A percentile compares a stretch with the other conserved stretches of the same genome.
phyloP scores from a whole-genome alignment of 2,888 invertebrate species.

The Chrysomela aeneicollis region DNA sequence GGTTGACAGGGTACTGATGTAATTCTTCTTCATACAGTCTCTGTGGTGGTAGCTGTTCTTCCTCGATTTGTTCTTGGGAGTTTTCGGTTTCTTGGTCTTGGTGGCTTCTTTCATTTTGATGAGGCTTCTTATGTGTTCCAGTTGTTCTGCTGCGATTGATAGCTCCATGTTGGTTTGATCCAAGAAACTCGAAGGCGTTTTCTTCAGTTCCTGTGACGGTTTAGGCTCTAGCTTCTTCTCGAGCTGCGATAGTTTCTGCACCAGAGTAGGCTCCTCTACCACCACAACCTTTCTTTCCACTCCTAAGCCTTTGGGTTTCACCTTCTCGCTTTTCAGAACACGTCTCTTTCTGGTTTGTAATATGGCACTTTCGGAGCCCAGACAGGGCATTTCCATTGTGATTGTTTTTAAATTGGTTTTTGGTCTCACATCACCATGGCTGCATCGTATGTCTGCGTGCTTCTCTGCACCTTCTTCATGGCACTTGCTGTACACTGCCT shows the following conservation, averaged over 20 bases:
- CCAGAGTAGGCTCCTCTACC: conserved; percentile 3
- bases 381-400: conserved; percentile 32
- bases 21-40: conserved; percentile 38
- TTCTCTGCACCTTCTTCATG: background rate
- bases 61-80: conserved; percentile 23
- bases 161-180: conserved; percentile 31
- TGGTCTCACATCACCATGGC: conserved; percentile 11
- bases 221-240: conserved; percentile 16
- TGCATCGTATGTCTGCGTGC: background rate
- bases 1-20: conserved; percentile 45
- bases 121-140: conserved; percentile 23
- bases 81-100: conserved; percentile 10
- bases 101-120: conserved; percentile 19
- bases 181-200: conserved; percentile 22
- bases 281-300: background rate
- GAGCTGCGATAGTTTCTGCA: conserved; percentile 18
- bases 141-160: conserved; percentile 27
- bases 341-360: conserved; percentile 17
- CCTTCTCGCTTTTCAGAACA: background rate
- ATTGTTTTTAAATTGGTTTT: conserved; percentile 32
- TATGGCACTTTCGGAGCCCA: conserved; percentile 35
- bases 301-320: background rate
- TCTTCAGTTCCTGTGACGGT: conserved; percentile 8
- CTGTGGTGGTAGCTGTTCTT: conserved; percentile 23
- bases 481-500: background rate